Evolutionary conservation across 1,140 invertebrate species (phyloP), one percentile per base, ranked within the genome.

Genomic region (Pseudoatta argentina): DNA sequence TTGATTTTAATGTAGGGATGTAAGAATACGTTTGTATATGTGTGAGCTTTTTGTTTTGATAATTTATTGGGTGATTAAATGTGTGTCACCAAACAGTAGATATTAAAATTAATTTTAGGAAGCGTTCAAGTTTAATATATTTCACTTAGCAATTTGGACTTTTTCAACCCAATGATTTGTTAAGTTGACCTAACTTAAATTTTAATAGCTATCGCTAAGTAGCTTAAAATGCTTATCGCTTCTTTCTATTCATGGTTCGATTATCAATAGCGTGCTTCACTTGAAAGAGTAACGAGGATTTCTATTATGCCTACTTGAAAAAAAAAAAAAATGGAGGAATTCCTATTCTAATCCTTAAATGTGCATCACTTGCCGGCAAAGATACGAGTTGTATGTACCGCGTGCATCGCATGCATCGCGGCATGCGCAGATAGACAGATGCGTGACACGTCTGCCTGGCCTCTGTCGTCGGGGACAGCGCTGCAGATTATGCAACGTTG

Each of bases 401-500:
- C 34, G 34, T 61, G 72, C 53, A 76, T 18, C 30, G 75, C 75
- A 30, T 48, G 63, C 48, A 61, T 34, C 57, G 44, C 12, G 21
- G 75, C 66, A 57, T 75, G 63, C 57, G 66, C 72, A 85, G 77
- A 88, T 86, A 69, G 93, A 93, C 94, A 94, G 93, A 93, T 94
- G 94, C 91, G 92, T 93, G 93, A 94, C 91, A 92, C 92, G 92
- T 66, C 89, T 93, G 87, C 86, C 88, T 87, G 72, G 79, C 39
- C 71, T 81, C 86, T 87, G 86, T 91, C 85, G 89, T 87, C 73
- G 81, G 30, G 53, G 90, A 81, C 76, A 66, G 82, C 92, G 69
- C 44, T 48, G 79, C 79, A 73, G 89, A 94, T 94, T 94, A 94
- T 93, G 93, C 93, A 94, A 94, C 92, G 67, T 73, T 79, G 82